Base-by-base conservation (phyloP, 2,113 vertebrate genomes). In the Macquaria australasica region DNA sequence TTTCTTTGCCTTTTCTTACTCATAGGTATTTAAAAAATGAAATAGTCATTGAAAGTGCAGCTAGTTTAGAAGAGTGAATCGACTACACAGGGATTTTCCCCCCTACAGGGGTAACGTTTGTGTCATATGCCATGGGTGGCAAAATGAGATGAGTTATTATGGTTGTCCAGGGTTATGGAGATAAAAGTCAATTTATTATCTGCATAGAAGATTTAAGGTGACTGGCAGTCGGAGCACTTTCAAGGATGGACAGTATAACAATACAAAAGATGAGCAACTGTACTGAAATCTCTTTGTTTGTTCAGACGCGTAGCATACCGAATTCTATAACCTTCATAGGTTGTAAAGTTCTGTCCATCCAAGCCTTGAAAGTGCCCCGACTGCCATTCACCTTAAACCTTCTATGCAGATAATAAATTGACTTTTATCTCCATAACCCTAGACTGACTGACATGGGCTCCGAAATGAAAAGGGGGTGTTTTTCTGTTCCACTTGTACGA, bases 1-100 rank as follows among this genome's bases (percentile, higher is more conserved):
- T 64, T 78, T 75, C 5, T 68, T 6, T 69, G 48, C 50, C 21
- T 77, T 79, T 58, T 84, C 39, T 71, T 48, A 58, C 25, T 58
- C 25, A 41, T 12, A 67, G 41, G 50, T 69, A 64, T 81, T 80
- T 18, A 25, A 41, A 59, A 86, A 64, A 70, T 43, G 5, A 39
- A 86, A 59, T 37, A 28, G 48, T 59, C 45, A 67, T 10, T 83
- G 50, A 77, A 84, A 79, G 73, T 72, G 39, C 60, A 69, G 21
- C 76, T 80, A 31, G 70, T 73, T 68, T 31, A 67, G 45, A 67
- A 63, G 14, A 84, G 45, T 20, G 34, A 81, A 50, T 59, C 9
- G 0, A 11, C 25, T 73, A 0, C 3, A 16, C 41, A 6, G 23
- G 39, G 60, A 68, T 59, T 50, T 71, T 56, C 31, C 7, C 7